Evolutionary conservation across 2,888 invertebrate species (phyloP), one percentile per base, ranked within the genome.

Genomic region (Dinocampus coccinellae): DNA sequence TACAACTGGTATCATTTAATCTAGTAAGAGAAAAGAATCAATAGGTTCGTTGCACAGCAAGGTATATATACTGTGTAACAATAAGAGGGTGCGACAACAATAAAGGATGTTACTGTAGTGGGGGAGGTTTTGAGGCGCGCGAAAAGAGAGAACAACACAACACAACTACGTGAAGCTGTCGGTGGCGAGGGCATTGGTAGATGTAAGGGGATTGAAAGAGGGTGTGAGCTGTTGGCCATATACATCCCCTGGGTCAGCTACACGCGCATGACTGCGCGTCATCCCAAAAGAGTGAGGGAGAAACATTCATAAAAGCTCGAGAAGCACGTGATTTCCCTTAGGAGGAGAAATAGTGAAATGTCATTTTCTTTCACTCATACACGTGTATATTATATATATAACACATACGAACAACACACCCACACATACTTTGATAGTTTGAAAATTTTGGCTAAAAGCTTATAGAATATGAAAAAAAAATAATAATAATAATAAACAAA

Each of bases 251-350:
- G 80, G 55, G 77, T 80, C 76, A 76, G 60, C 73, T 69, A 62
- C 69, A 63, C 63, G 47, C 47, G 69, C 63, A 64, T 64, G 55
- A 58, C 57, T 63, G n/a, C n/a, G 63, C 55, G 53, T 42, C 36
- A 53, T 57, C n/a, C 55, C 63, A 58, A 57, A 57, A 64, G 57
- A 62, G 62, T 70, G 77, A 78, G 72, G 77, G 77, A 79, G 79
- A 82, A 79, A 79, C 77, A 79, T 83, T 84, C 84, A 81, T 84
- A 84, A 84, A 84, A 84, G n/a, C n/a, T 82, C 80, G 77, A 82
- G 81, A 79, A 83, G 80, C 84, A 83, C 81, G 83, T 84, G 84
- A 84, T 84, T 84, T 84, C 84, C 84, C 84, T 80, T 79, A 84
- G 84, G 84, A 84, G 79, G 79, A 79, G 78, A 74, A 79, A 78